Base-by-base conservation (phyloP, 1,140 invertebrate genomes). In the Drosophila bocki region DNA sequence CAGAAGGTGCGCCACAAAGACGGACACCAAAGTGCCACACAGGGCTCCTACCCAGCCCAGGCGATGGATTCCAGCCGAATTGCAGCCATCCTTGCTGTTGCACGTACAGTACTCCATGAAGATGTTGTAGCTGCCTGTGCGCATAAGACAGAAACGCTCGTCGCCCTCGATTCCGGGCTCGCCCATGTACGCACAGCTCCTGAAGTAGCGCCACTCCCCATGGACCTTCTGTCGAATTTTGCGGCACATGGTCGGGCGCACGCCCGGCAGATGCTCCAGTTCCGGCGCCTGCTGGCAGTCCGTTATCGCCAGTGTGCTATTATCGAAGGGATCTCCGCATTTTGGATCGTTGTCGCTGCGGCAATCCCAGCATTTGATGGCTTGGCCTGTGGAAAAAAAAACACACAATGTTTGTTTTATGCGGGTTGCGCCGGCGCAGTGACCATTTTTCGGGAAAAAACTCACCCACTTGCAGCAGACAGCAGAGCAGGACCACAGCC, bases 21-120 rank as follows among this genome's bases (percentile, higher is more conserved):
- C 99, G 95, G 95, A 99, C 98, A 98, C 98, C 99, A 17, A 99
- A 94, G 84, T 99, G 96, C 45, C 99, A 94, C 72, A 98, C 98
- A 93, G 98, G 97, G 94, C 99, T 19, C 98, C 98, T 22, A 72
- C 3, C 59, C 35, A 53, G 11, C 67, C 83, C 39, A 53, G 33
- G 6, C 51, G 60, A 8, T 69, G 79, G 6, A 79, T 29, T 1
- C 70, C 79, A 7, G 95, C 95, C 32, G 93, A 80, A 93, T 98
- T 98, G 86, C 98, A 98, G 7, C 97, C 97, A 93, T 98, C 97
- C 94, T 98, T 98, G 84, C 96, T 97, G 79, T 97, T 97, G 85
- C 97, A 99, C 1, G 97, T 98, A 92, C 98, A 99, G 84, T 97
- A 97, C 93, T 98, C 98, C 93, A 97, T 96, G 92, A 98, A 98